These are phyloP conservation scores for Marasmarcha lunaedactyla DNA, from an alignment of 2,888 invertebrate species.

Conservation along the genomic window DNA sequence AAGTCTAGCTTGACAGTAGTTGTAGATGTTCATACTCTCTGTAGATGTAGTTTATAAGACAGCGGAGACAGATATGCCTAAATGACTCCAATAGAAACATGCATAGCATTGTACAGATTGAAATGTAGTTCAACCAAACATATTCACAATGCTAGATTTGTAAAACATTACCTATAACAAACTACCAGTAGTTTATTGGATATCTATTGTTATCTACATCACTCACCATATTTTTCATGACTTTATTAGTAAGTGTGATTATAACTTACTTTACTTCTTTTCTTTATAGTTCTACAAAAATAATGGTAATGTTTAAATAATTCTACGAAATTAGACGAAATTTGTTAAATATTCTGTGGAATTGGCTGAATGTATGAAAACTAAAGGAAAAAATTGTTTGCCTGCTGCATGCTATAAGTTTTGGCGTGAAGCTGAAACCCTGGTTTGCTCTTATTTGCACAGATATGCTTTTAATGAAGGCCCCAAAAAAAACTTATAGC, in stretches of 20 bases:
- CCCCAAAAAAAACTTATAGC: slow-evolving; percentile 27
- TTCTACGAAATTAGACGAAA: neutral
- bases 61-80: slow-evolving; percentile 38
- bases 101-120: slow-evolving; percentile 13
- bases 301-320: too few relatives aligned
- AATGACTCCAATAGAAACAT: slow-evolving; percentile 23
- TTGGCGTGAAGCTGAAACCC: slow-evolving; percentile 27
- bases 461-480: slow-evolving; percentile 33
- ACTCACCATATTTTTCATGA: slow-evolving; percentile 27
- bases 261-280: too few relatives aligned
- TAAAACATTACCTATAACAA: slow-evolving; percentile 24
- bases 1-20: slow-evolving; percentile 60
- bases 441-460: slow-evolving; percentile 35
- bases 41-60: slow-evolving; percentile 52
- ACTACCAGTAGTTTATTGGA: slow-evolving; percentile 30
- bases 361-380: neutral
- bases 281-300: too few relatives aligned
- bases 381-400: slow-evolving; percentile 33
- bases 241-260: neutral
- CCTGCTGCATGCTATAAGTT: slow-evolving; percentile 60
- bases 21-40: slow-evolving; percentile 47
- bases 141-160: slow-evolving; percentile 42
- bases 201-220: slow-evolving; percentile 32
- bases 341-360: neutral
- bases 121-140: slow-evolving; percentile 35